Evolutionary conservation across 2,113 vertebrate species (phyloP).

Genomic region (Dromas ardeola): DNA sequence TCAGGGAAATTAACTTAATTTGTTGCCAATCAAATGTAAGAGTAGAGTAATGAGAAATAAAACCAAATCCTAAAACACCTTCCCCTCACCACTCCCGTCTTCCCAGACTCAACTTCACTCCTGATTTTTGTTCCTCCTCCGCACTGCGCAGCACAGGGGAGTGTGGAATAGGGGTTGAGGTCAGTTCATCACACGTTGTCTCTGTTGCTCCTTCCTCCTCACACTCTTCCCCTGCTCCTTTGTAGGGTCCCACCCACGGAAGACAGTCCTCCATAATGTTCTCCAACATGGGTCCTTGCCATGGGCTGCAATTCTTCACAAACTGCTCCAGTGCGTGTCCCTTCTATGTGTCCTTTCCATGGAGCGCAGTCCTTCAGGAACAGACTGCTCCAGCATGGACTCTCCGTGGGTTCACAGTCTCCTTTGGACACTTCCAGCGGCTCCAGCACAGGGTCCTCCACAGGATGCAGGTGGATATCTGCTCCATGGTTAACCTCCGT

Average conservation of each 20-base stretch:
- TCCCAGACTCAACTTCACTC: fast-evolving
- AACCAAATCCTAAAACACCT: background rate
- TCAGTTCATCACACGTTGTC: background rate
- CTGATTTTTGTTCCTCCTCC: background rate
- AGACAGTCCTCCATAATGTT: background rate
- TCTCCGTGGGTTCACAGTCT: fast-evolving
- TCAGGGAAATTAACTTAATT: background rate
- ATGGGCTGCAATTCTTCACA: background rate
- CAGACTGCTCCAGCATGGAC: too few species aligned
- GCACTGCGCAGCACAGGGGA: fast-evolving
- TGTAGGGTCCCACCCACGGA: fast-evolving
- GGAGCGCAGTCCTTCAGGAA: background rate
- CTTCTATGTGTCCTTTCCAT: background rate
- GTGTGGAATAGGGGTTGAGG: fast-evolving
- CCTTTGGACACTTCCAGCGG: background rate
- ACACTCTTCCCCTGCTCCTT: background rate
- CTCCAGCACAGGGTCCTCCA: fast-evolving
- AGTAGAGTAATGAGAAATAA: background rate
- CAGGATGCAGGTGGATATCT: background rate
- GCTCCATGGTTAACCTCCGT: fast-evolving
- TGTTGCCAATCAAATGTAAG: background rate
- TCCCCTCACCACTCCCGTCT: background rate
- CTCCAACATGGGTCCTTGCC: background rate
- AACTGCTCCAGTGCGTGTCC: background rate
- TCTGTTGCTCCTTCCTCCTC: background rate